Evolutionary conservation across 1,140 invertebrate genomes (phyloP).

Genomic region (Drosophila pallidifrons): DNA sequence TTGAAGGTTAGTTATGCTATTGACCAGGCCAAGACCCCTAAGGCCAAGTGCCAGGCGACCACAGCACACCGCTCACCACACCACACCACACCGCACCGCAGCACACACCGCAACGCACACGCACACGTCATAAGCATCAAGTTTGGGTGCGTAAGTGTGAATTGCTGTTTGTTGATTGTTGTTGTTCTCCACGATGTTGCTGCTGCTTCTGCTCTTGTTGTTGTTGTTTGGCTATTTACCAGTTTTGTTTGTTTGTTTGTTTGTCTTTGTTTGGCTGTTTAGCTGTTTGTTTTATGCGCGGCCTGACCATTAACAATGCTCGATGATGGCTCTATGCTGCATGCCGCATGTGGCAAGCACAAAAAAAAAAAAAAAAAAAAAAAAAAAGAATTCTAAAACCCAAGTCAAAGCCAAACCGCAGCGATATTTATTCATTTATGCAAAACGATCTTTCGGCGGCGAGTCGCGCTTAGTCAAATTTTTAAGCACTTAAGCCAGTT

Average conservation of each 20-base stretch:
- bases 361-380: background rate
- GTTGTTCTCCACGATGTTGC: conserved; percentile 5
- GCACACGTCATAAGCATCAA: conserved; percentile 69
- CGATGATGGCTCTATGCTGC: conserved; percentile 59
- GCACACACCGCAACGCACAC: conserved; percentile 21
- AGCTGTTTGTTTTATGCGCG: conserved; percentile 69
- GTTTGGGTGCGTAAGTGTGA: conserved; percentile 78
- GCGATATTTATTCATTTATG: conserved; percentile 69
- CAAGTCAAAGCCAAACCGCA: conserved; percentile 43
- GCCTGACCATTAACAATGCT: conserved; percentile 70
- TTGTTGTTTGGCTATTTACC: conserved; percentile 50
- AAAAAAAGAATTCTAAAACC: conserved; percentile 26
- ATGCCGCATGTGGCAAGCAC: conserved; percentile 52
- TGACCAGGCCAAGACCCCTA: conserved; percentile 54
- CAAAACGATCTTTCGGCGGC: conserved; percentile 49
- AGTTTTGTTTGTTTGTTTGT: conserved; percentile 42
- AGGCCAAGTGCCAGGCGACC: conserved; percentile 10
- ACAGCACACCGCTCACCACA: conserved; percentile 31
- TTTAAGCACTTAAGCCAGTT: conserved; percentile 64
- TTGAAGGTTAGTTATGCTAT: conserved; percentile 79
- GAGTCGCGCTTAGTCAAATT: conserved; percentile 64
- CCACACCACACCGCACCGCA: conserved; percentile 34
- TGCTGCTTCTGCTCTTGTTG: conserved; percentile 20
- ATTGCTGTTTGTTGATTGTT: conserved; percentile 75
- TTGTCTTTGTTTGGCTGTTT: conserved; percentile 52